Evolutionary conservation across 2,113 vertebrate genomes (phyloP).

Genomic region (Spermophilus dauricus): DNA sequence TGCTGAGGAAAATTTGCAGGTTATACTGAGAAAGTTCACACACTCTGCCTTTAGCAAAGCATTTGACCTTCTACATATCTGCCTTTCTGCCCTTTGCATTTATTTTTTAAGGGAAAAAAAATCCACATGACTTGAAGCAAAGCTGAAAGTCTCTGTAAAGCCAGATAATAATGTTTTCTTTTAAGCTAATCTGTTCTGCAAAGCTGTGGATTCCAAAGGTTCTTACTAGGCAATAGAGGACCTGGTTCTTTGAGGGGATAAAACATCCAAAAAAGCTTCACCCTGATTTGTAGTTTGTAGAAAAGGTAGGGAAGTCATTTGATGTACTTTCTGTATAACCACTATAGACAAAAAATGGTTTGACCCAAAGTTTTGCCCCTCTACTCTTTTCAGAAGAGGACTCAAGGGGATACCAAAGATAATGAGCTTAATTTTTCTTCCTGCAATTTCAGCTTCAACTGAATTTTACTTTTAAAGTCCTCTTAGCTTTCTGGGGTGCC

Average conservation of each 20-base stretch:
- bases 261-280: constrained; percentile 60
- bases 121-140: constrained; percentile 58
- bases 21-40: background rate
- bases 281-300: constrained; percentile 54
- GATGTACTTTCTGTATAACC: constrained; percentile 46
- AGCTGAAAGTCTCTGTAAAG: constrained; percentile 72
- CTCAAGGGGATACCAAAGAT: constrained; percentile 38
- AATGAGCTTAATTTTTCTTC: constrained; percentile 62
- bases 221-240: constrained; percentile 57
- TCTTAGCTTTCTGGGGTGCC: constrained; percentile 34
- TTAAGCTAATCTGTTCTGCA: constrained; percentile 77
- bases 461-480: constrained; percentile 62
- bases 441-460: constrained; percentile 57
- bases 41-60: background rate
- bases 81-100: constrained; percentile 55
- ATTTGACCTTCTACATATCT: constrained; percentile 62
- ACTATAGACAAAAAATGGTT: constrained; percentile 44
- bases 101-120: background rate
- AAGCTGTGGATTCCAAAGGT: constrained; percentile 67
- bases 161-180: constrained; percentile 79
- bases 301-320: background rate
- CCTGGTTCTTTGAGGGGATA: constrained; percentile 65
- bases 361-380: constrained; percentile 16
- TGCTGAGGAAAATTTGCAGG: background rate
- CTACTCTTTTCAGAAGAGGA: background rate